A percentile compares a stretch with the other conserved stretches of the same genome.
phyloP scores from a whole-genome alignment of 2,888 invertebrate species.

The Isoperla grammatica region DNA sequence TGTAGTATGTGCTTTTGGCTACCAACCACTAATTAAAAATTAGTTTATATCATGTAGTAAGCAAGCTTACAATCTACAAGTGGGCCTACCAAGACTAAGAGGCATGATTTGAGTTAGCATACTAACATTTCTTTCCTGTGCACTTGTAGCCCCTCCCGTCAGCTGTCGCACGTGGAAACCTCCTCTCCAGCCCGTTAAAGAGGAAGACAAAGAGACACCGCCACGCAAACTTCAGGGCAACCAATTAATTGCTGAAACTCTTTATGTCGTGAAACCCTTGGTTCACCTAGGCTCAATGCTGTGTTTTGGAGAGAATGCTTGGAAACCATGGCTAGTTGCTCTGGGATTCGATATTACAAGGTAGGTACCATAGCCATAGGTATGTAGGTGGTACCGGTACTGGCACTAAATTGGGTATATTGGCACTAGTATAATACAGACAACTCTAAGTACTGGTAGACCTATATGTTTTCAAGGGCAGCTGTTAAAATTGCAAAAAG shows the following conservation, averaged over 20 bases:
- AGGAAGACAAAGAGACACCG: constrained; percentile 5
- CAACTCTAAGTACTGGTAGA: no score
- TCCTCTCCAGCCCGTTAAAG: constrained; percentile 38
- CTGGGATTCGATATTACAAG: constrained; percentile 66
- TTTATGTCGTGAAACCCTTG: constrained; percentile 72
- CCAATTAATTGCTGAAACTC: constrained; percentile 44
- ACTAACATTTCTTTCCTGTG: no score
- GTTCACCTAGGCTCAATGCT: constrained; percentile 67
- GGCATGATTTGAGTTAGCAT: no score
- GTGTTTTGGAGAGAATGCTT: constrained; percentile 66
- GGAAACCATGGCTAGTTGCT: constrained; percentile 80
- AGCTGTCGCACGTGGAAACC: constrained; percentile 69
- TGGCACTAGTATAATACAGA: no score
- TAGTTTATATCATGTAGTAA: no score
- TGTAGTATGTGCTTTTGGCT: no score
- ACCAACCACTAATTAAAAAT: no score
- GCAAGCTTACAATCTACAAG: no score
- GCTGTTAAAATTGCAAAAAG: no score
- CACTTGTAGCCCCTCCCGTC: constrained; percentile 58
- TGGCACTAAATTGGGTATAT: no score
- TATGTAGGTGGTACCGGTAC: no score
- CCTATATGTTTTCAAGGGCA: neutral
- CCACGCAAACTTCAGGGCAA: constrained; percentile 22
- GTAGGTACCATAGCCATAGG: constrained; percentile 41
- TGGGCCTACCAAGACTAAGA: no score